Evolutionary conservation across 2,797 vertebrate genomes (phyloP), one percentile per base, ranked within the genome.

Genomic region (Arrhamphus sclerolepis): DNA sequence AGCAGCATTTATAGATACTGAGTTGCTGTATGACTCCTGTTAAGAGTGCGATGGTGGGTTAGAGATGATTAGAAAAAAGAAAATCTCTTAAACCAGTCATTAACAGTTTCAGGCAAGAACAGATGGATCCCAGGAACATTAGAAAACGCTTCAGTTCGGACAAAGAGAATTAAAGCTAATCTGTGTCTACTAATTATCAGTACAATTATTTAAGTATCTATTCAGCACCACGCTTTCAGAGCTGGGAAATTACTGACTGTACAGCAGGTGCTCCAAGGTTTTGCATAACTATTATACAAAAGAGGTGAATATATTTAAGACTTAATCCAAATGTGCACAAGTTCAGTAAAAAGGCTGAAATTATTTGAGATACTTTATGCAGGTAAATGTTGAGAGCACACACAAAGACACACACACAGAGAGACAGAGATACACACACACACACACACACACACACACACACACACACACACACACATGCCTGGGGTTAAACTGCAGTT

Each of bases 281-380:
- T 39, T 58, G 20, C 72, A 46, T 46, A 42, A 66, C 49, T 49
- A 44, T 28, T 39, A 50, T 50, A 58, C 26, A 49, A 55, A 70
- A 72, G 19, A 47, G 48, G 54, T 73, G 52, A 82, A 82, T 44
- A 82, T 78, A 73, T 79, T 85, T 74, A 67, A 83, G 63, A 50
- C 51, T 62, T 47, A 18, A 47, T 61, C 63, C 58, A 67, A 67
- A 75, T 78, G 56, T 71, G 38, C 47, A 31, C 1, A 43, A 41
- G 18, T 58, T 51, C 51, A 56, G 56, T 52, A 2, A 47, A 42
- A 56, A 66, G 34, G 67, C 39, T 72, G 20, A 16, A 61, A 58
- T 52, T 64, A 52, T 67, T 66, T 53, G 24, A 21, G 54, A 46
- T 66, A 26, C 64, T 57, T 26, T 55, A 66, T 46, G 50, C 60